Evolutionary conservation across 2,888 invertebrate genomes (phyloP), one percentile per base, ranked within the genome.

Genomic region (Agrotis ipsilon): DNA sequence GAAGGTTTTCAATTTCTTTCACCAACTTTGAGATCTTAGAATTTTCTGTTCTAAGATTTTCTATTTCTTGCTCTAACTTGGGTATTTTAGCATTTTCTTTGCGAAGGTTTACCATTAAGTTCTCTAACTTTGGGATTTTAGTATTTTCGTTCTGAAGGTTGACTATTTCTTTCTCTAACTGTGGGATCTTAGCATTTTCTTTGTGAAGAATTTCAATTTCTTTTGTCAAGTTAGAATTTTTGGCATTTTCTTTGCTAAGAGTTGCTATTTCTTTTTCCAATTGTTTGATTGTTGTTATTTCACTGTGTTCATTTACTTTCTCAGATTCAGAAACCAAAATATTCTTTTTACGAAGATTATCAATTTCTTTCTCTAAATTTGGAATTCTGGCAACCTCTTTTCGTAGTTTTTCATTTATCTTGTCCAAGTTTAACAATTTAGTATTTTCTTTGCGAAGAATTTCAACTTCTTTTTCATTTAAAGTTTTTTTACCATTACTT

Each of bases 1-100:
- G 71, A 24, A 91, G 72, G 52, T 9, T 52, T 21, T 87, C 80
- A 72, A 88, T 88, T 84, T 91, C 88, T 74, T 87, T 89, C 52
- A 1, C 19, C 45, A 74, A 43, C 9, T 21, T 62, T 14, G 6
- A 11, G 1, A 66, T 39, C 39, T 18, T 51, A 11, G 1, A n/a
- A 32, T 58, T 69, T 51, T 69, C 39, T 63, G 84, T 86, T 14
- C 81, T 69, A n/a, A 91, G 72, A 46, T 6, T 51, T 27, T 87
- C 81, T 71, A 88, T 88, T 84, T 91, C 88, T 74, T 87, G 89
- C 51, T 2, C 19, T 39, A 74, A 43, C 9, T 27, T 62, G 13
- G 6, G 14, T 0, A 73, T 39, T 46, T 18, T 51, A 13, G 2
- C 21, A 32, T 58, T 69, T 51, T 69, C 39, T 63, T 84, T 86